A percentile compares a stretch with the other conserved stretches of the same genome.
phyloP scores from a whole-genome alignment of 2,113 vertebrate genomes.

The Paramisgurnus dabryanus region DNA sequence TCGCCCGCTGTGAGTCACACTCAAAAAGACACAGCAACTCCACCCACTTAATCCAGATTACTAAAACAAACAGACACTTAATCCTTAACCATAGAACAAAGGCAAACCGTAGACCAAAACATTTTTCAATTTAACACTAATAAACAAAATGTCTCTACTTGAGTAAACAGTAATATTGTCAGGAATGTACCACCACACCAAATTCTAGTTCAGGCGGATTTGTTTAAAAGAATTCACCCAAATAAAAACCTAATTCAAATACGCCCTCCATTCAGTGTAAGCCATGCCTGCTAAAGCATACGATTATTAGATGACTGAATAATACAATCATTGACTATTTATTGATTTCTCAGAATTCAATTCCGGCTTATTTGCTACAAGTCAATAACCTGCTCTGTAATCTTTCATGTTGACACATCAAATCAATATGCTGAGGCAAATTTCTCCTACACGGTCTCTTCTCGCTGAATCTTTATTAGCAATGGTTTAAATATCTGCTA shows the following conservation, averaged over 20 bases:
- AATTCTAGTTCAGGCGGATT: no score
- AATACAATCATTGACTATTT: no score
- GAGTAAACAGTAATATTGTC: not conserved
- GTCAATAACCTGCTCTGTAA: not conserved
- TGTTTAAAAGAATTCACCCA: no score
- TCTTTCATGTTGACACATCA: not conserved
- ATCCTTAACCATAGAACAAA: not conserved
- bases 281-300: no score
- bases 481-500: slow-evolving; percentile 6
- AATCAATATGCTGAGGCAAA: not conserved
- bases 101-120: not conserved
- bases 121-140: not conserved
- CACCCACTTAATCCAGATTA: slow-evolving; percentile 15
- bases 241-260: no score
- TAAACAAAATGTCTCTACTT: no score
- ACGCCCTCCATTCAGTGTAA: no score
- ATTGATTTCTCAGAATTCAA: not conserved
- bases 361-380: no score
- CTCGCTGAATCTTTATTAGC: not conserved
- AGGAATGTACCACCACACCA: not conserved
- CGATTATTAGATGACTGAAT: no score
- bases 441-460: not conserved
- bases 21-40: not conserved
- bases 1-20: slow-evolving; percentile 8
- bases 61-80: slow-evolving; percentile 1